Percentiles rank a stretch among this genome's conserved stretches.
phyloP scores from a whole-genome alignment of 2,113 vertebrate genomes.

The Toxotes chatareus region DNA sequence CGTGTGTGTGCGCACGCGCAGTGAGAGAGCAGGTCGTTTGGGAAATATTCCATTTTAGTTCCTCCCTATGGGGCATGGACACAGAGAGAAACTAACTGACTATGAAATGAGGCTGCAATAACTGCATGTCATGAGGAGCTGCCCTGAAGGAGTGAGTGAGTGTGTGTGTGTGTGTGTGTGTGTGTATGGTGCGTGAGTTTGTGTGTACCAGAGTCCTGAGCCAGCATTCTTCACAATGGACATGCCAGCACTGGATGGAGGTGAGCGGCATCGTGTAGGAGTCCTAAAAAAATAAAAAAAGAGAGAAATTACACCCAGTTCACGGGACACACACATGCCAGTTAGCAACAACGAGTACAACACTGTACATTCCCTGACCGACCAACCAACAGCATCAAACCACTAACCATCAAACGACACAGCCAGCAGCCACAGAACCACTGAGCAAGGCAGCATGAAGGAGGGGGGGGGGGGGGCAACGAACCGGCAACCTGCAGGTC shows the following conservation, averaged over 20 bases:
- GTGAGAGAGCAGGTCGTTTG: conserved; percentile 63
- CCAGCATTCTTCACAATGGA: conserved; percentile 99
- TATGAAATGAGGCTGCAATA: conserved; percentile 70
- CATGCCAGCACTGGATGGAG: conserved; percentile 99
- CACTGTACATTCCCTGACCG: conserved; percentile 53
- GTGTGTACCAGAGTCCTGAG: conserved; percentile 96
- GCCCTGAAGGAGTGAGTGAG: conserved; percentile 31
- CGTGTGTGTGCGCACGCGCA: background rate
- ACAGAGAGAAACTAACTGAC: conserved; percentile 59
- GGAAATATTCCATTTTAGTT: conserved; percentile 70
- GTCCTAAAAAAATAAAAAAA: conserved; percentile 82
- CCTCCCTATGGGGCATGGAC: conserved; percentile 59
- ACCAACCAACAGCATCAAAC: conserved; percentile 51
- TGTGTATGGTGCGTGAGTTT: conserved; percentile 6
- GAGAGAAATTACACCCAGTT: background rate
- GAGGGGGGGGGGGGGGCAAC: conserved; percentile 32
- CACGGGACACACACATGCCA: background rate
- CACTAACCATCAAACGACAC: conserved; percentile 71
- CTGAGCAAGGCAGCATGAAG: conserved; percentile 72
- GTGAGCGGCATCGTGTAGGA: conserved; percentile 98
- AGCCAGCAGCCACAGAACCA: conserved; percentile 75
- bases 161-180: conserved; percentile 19
- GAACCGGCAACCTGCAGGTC: conserved; percentile 63
- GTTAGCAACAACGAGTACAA: conserved; percentile 28
- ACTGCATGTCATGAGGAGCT: conserved; percentile 50